These are phyloP conservation scores for Numenius phaeopus DNA, from an alignment of 2,797 vertebrate species.

Conservation along the genomic window DNA sequence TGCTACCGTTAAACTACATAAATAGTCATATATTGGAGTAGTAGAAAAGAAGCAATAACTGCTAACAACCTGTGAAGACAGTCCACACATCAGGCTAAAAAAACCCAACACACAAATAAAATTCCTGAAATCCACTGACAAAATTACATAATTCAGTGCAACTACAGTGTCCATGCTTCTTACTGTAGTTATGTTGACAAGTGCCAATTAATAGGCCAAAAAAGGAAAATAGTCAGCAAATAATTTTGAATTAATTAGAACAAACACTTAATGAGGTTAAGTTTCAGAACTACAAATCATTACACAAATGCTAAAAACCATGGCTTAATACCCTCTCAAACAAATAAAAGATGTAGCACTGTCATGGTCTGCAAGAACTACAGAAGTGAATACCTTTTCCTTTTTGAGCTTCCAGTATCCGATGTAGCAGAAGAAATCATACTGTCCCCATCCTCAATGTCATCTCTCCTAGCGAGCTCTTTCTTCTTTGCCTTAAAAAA, in stretches of 20 bases:
- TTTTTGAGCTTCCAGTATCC: conserved; percentile 93
- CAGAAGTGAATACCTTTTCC: conserved; percentile 87
- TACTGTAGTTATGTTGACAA: not conserved
- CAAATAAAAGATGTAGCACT: not conserved
- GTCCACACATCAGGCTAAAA: not conserved
- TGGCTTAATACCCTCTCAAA: not conserved
- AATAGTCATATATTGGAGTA: not conserved
- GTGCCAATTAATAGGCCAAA: not conserved
- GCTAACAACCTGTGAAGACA: not conserved
- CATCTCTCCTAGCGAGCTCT: conserved; percentile 92
- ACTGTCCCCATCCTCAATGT: conserved; percentile 94
- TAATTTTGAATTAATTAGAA: not conserved
- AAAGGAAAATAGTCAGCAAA: not conserved
- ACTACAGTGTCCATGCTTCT: not conserved
- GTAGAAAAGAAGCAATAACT: not conserved
- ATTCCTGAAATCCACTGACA: not conserved
- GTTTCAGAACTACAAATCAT: not conserved
- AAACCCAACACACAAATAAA: not conserved
- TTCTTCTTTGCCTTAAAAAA: conserved; percentile 91
- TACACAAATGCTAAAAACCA: not conserved
- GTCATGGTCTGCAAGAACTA: not conserved
- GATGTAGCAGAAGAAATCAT: conserved; percentile 97
- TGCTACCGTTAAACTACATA: not conserved
- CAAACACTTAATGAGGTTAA: not conserved
- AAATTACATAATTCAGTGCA: not conserved